These are phyloP conservation scores for Chirona hameri DNA, from an alignment of 2,888 invertebrate genomes.

Conservation along the genomic window DNA sequence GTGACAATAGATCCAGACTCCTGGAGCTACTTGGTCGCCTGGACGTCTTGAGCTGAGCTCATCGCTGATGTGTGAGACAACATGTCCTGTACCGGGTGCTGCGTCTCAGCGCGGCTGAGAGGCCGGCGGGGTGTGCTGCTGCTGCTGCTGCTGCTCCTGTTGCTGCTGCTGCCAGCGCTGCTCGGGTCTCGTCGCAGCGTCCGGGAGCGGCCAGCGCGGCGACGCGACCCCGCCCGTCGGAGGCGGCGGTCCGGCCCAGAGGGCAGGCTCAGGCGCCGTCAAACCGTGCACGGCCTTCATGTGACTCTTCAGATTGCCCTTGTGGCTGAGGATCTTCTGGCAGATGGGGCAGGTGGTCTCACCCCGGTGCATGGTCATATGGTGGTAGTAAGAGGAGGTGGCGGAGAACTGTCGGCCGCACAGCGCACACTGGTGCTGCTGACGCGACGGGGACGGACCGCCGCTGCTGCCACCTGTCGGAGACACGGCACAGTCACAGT, in stretches of 20 bases:
- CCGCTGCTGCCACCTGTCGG: neutral
- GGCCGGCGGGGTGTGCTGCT: neutral
- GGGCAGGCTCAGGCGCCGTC: neutral
- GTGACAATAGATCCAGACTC: no score
- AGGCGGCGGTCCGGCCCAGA: neutral
- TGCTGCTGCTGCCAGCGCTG: neutral
- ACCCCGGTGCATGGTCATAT: conserved; percentile 31
- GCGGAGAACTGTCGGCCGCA: conserved; percentile 29
- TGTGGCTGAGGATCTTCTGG: conserved; percentile 26
- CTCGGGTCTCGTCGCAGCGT: neutral
- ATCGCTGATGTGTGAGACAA: no score
- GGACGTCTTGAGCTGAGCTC: no score
- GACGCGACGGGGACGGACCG: neutral
- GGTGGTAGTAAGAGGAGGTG: conserved; percentile 5
- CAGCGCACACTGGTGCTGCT: neutral
- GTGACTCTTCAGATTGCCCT: conserved; percentile 33
- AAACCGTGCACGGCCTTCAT: conserved; percentile 33
- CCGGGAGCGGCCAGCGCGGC: neutral
- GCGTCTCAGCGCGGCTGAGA: neutral
- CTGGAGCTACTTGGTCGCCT: no score
- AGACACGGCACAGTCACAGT: neutral
- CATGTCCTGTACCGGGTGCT: no score
- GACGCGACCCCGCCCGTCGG: neutral
- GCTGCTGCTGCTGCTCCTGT: neutral
- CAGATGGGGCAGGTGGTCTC: conserved; percentile 25